These are phyloP conservation scores for Thunnus maccoyii DNA, from an alignment of 2,113 vertebrate species.

Conservation along the genomic window DNA sequence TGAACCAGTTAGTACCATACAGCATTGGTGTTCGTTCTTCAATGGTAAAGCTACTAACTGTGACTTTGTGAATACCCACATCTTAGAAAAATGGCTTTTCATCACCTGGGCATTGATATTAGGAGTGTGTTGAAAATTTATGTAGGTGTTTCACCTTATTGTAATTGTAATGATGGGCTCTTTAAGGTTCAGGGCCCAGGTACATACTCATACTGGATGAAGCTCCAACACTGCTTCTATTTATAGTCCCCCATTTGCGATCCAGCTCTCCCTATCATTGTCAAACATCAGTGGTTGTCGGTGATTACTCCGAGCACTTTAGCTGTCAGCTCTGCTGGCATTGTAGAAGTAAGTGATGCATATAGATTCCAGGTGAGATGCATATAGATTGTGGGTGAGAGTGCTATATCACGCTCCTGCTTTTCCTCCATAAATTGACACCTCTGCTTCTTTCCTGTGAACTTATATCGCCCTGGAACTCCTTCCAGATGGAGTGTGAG, in stretches of 20 bases:
- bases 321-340: conserved; percentile 49
- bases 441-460: conserved; percentile 44
- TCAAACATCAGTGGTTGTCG: conserved; percentile 64
- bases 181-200: conserved; percentile 1
- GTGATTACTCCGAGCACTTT: conserved; percentile 58
- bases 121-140: background rate
- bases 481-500: conserved; percentile 7
- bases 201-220: conserved; percentile 11
- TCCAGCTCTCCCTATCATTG: conserved; percentile 50
- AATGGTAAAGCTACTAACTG: background rate
- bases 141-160: background rate
- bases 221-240: conserved; percentile 51
- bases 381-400: conserved; percentile 44
- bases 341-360: conserved; percentile 45
- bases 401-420: conserved; percentile 14
- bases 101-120: background rate
- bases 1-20: background rate
- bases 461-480: conserved; percentile 2
- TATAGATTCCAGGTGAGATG: conserved; percentile 45
- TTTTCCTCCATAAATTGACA: conserved; percentile 39
- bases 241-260: conserved; percentile 52
- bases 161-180: conserved; percentile 2
- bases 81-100: background rate
- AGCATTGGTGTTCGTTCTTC: background rate
- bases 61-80: background rate